Conservation (phyloP, 2,113 vertebrate genomes). For the Irena cyanogastra region DNA sequence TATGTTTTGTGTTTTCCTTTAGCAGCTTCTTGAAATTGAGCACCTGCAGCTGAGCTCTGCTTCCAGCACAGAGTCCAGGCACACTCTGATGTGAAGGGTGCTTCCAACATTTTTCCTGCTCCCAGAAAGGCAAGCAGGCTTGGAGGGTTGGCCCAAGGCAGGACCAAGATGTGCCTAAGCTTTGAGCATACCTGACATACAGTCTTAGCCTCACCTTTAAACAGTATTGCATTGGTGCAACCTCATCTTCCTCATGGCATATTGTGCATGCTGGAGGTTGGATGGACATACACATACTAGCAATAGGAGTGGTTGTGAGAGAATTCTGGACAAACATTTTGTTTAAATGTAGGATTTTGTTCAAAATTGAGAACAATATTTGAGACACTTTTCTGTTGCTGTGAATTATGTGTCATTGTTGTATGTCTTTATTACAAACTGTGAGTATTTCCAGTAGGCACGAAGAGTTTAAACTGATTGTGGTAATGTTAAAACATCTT, state of each 20-base stretch:
- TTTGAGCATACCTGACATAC: not conserved
- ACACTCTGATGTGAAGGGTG: not conserved
- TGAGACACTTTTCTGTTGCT: not conserved
- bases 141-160: not conserved
- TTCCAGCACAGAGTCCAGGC: not conserved
- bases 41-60: not conserved
- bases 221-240: not conserved
- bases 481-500: not conserved
- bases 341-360: not conserved
- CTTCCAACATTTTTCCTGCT: not conserved
- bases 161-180: not conserved
- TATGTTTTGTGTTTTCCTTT: not conserved
- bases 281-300: not conserved
- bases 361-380: not conserved
- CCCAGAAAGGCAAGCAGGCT: not conserved
- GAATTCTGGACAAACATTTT: not conserved
- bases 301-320: not conserved
- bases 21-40: not conserved
- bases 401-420: not conserved
- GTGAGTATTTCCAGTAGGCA: not conserved
- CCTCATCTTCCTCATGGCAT: not conserved
- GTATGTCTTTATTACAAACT: not conserved
- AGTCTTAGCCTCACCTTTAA: not conserved
- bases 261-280: not conserved
- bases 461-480: not conserved